Conservation (phyloP, 2,113 vertebrate genomes). For the Tychaedon coryphoeus region DNA sequence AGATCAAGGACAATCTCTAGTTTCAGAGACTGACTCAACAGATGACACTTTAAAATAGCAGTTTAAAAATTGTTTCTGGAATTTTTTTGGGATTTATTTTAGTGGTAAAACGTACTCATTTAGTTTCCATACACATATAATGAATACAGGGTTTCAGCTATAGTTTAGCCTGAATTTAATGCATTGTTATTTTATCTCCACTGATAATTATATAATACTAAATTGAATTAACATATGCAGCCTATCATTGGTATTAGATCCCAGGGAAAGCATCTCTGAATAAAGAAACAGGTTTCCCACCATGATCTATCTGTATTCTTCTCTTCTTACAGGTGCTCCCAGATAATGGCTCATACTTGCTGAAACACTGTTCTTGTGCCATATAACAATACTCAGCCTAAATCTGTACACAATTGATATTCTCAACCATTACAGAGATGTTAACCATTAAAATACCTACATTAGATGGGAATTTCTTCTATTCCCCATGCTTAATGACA, state of each 20-base stretch:
- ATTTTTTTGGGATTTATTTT: background rate
- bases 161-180: background rate
- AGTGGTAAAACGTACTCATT: background rate
- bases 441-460: background rate
- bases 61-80: background rate
- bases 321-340: background rate
- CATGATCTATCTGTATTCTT: background rate
- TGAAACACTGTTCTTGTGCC: background rate
- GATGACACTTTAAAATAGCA: background rate
- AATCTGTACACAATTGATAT: background rate
- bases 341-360: background rate
- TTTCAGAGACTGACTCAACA: background rate
- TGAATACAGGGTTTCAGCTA: background rate
- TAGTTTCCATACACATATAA: background rate
- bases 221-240: background rate
- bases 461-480: background rate
- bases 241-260: background rate
- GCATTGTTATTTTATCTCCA: background rate
- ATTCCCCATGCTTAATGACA: background rate
- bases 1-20: background rate
- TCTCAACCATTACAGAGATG: background rate
- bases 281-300: background rate
- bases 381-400: background rate
- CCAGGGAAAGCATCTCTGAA: background rate
- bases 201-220: background rate